Conservation (phyloP, 2,797 vertebrate genomes). For the Syngnathus acus region DNA sequence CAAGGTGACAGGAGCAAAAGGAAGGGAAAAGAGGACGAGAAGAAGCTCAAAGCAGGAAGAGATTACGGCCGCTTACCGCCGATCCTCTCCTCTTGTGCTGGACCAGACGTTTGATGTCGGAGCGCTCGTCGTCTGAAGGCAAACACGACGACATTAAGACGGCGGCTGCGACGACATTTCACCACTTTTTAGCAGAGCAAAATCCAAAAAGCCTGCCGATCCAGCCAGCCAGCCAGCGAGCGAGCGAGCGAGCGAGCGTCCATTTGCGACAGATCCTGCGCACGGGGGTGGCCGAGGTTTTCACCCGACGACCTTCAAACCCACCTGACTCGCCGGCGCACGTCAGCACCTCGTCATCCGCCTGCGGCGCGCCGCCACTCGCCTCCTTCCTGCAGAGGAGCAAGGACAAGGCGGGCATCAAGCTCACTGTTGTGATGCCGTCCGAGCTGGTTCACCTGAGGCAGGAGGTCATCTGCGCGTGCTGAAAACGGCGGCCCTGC, state of each 20-base stretch:
- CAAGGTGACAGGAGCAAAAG: too few relatives aligned
- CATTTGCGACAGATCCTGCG: too few relatives aligned
- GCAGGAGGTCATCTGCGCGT: conserved; percentile 68
- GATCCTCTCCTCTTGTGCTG: conserved; percentile 55
- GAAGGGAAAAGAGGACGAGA: too few relatives aligned
- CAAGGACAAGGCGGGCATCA: not conserved
- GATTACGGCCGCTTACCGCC: conserved; percentile 26
- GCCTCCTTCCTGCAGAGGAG: conserved; percentile 78
- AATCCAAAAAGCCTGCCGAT: too few relatives aligned
- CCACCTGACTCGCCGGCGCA: conserved; percentile 76
- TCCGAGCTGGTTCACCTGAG: conserved; percentile 69
- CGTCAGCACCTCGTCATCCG: conserved; percentile 78
- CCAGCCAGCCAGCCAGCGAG: too few relatives aligned
- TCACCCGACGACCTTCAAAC: not conserved
- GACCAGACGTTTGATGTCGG: conserved; percentile 55
- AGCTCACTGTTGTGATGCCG: not conserved
- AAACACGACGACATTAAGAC: not conserved
- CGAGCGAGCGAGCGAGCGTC: too few relatives aligned
- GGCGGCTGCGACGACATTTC: too few relatives aligned
- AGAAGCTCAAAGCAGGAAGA: too few relatives aligned
- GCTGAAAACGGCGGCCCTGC: conserved; percentile 85
- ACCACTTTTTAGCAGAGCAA: too few relatives aligned
- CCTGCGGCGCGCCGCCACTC: conserved; percentile 66
- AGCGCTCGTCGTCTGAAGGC: conserved; percentile 16
- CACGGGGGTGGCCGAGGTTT: too few relatives aligned